A percentile compares a stretch with the other conserved stretches of the same genome.
phyloP scores from a whole-genome alignment of 2,888 invertebrate species.

The Drosophila paracracens region DNA sequence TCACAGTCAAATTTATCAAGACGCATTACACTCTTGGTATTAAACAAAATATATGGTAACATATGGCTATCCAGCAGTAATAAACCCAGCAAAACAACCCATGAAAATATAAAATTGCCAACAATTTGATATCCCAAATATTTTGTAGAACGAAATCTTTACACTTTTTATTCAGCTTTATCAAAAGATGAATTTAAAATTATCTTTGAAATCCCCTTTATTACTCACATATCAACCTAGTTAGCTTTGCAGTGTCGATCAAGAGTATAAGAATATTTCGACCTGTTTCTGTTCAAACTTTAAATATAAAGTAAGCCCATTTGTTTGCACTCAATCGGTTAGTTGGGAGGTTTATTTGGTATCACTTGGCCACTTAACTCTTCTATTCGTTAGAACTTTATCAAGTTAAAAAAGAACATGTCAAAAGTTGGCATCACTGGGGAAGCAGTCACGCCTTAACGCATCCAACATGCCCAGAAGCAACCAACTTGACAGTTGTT shows the following conservation, averaged over 20 bases:
- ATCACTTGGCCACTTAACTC: neutral
- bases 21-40: neutral
- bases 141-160: neutral
- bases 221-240: neutral
- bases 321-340: neutral
- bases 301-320: neutral
- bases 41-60: neutral
- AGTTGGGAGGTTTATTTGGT: no score
- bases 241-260: neutral
- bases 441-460: constrained; percentile 28
- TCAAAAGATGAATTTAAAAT: neutral
- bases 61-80: neutral
- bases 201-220: no score
- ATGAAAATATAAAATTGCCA: neutral
- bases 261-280: neutral
- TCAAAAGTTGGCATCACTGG: constrained; percentile 10
- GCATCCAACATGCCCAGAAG: constrained; percentile 18
- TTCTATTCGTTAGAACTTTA: neutral
- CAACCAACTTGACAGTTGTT: constrained; percentile 25
- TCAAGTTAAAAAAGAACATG: neutral
- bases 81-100: neutral
- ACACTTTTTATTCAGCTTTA: neutral
- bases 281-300: neutral
- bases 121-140: neutral
- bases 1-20: neutral